These are phyloP conservation scores for Ophion ellenae DNA, from an alignment of 2,888 invertebrate species.

Conservation along the genomic window DNA sequence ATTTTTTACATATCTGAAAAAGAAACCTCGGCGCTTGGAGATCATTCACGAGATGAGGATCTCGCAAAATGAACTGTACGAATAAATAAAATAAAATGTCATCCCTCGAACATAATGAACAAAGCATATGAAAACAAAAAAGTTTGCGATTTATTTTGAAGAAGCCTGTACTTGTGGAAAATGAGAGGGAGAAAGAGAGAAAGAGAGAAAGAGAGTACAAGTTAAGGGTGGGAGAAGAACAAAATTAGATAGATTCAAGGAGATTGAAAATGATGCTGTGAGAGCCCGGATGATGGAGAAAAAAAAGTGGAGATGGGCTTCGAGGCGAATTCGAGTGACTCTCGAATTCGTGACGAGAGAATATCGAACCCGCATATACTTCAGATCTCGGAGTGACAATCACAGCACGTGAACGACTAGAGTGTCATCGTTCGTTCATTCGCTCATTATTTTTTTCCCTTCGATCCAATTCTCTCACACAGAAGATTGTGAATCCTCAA, in stretches of 20 bases:
- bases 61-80: too few relatives aligned
- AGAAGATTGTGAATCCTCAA: background rate
- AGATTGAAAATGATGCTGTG: constrained; percentile 28
- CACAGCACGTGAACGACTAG: background rate
- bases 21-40: too few relatives aligned
- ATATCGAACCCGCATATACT: constrained; percentile 58
- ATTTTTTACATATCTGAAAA: too few relatives aligned
- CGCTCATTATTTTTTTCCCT: background rate
- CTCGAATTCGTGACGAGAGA: background rate
- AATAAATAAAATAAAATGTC: background rate
- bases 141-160: background rate
- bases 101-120: background rate
- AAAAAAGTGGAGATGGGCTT: background rate
- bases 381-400: constrained; percentile 30
- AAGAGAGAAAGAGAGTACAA: background rate
- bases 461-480: constrained; percentile 1
- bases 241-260: constrained; percentile 38
- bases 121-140: background rate
- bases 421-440: constrained; percentile 45
- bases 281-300: constrained; percentile 14
- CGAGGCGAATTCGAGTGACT: constrained; percentile 2
- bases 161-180: background rate
- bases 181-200: background rate
- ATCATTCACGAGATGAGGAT: too few relatives aligned
- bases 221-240: constrained; percentile 10